phyloP scores from a whole-genome alignment of 2,797 vertebrate species.

The Microchirus variegatus region DNA sequence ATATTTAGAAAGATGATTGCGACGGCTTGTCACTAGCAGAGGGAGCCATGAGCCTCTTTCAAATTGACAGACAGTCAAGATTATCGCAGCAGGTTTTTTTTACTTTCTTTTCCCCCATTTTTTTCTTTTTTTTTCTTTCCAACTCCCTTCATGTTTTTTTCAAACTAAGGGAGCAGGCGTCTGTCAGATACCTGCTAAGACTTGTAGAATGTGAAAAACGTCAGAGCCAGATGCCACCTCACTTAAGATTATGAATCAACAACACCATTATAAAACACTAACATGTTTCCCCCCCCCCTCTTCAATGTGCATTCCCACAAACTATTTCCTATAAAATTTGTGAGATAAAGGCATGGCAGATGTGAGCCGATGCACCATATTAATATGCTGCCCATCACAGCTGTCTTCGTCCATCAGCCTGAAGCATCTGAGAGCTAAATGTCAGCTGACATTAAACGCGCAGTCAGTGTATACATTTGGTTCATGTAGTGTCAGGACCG shows the following conservation, averaged over 20 bases:
- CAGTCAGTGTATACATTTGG: conserved; percentile 40
- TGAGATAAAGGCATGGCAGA: conserved; percentile 10
- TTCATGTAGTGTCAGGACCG: conserved; percentile 11
- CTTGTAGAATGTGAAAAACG: conserved; percentile 46
- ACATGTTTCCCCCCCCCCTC: conserved; percentile 19
- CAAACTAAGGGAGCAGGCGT: conserved; percentile 41
- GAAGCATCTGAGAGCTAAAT: conserved; percentile 47
- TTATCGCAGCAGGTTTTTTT: conserved; percentile 44
- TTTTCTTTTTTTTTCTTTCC: neutral
- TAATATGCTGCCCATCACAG: conserved; percentile 35
- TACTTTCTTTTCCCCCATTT: neutral
- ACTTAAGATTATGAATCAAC: conserved; percentile 33
- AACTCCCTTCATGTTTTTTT: conserved; percentile 54
- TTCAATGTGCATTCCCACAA: conserved; percentile 47
- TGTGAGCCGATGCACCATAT: conserved; percentile 17
- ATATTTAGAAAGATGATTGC: conserved; percentile 37
- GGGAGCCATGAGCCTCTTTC: conserved; percentile 47
- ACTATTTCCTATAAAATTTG: conserved; percentile 20
- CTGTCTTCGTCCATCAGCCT: conserved; percentile 48
- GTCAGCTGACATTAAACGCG: conserved; percentile 67
- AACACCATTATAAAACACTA: conserved; percentile 11
- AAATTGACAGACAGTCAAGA: conserved; percentile 29
- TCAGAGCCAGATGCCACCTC: conserved; percentile 53
- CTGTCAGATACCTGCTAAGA: conserved; percentile 57
- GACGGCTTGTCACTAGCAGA: conserved; percentile 36